Base-by-base conservation (phyloP, 2,113 vertebrate genomes). In the Nerophis lumbriciformis region DNA sequence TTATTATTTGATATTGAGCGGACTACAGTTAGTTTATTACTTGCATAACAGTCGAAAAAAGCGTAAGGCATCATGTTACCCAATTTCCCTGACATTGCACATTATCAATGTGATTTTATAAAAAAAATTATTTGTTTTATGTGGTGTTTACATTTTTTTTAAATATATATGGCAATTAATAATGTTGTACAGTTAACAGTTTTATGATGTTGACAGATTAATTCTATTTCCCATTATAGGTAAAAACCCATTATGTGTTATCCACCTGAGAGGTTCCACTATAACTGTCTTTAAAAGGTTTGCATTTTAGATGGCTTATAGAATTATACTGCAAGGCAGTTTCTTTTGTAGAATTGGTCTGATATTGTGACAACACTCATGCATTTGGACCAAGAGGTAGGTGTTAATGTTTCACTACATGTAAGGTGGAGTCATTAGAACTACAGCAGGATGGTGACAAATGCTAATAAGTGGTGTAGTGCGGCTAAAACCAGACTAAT, bases 351-450 rank as follows among this genome's bases (percentile, higher is more conserved):
- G 16, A 44, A 13, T 16, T 49, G 19, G 2, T 13, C 11, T 36
- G 66, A 38, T 76, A 72, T 76, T 81, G 77, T 82, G 80, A 83
- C 77, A 87, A 77, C 21, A 62, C 63, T 50, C 44, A 68, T 21
- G 8, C 48, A 28, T 39, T 47, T 52, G 4, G n/a, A 53, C 37
- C 49, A 50, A 61, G 6, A 53, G 9, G 5, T 52, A 37, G 5
- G 48, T 47, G 79, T 83, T 86, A 83, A 78, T 73, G 55, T 48
- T 63, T 70, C 63, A 70, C 84, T 81, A 77, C 57, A 57, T 47
- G 65, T 79, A 58, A 1, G 63, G 69, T 76, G 71, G 60, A 62
- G 55, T 73, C 78, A 83, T 68, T 81, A 57, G 48, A 76, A 63
- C 80, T 83, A 51, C 42, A 45, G 12, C 5, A 86, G 28, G 49